Conservation (phyloP, 2,888 invertebrate species). For the Tricholauxania praeusta region DNA sequence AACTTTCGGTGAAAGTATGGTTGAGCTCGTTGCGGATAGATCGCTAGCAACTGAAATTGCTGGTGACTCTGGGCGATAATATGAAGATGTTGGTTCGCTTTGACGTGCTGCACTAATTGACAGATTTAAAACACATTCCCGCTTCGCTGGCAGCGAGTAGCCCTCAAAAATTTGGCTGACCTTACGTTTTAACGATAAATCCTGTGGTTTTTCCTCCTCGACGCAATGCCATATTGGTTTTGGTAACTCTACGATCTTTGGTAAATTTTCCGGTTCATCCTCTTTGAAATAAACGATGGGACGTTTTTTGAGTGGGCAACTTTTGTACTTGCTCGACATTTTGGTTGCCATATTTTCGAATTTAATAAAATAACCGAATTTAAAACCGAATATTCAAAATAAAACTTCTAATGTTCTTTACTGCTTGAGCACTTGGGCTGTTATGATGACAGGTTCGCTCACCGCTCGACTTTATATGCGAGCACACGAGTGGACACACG, state of each 20-base stretch:
- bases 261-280: conserved; percentile 69
- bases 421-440: conserved; percentile 61
- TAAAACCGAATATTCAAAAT: conserved; percentile 18
- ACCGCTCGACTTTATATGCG: conserved; percentile 58
- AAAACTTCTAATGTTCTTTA: conserved; percentile 50
- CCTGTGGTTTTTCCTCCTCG: conserved; percentile 60
- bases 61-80: conserved; percentile 40
- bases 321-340: conserved; percentile 73
- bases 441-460: conserved; percentile 63
- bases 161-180: conserved; percentile 51
- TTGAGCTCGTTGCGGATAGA: conserved; percentile 44
- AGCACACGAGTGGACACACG: conserved; percentile 38
- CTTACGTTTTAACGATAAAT: conserved; percentile 65
- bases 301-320: conserved; percentile 92
- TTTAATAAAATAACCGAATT: conserved; percentile 21
- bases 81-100: not conserved
- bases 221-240: conserved; percentile 43
- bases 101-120: conserved; percentile 47
- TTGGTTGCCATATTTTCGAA: conserved; percentile 49
- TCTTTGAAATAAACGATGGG: conserved; percentile 80
- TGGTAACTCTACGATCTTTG: conserved; percentile 54
- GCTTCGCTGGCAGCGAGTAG: conserved; percentile 55
- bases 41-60: conserved; percentile 22
- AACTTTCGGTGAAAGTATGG: conserved; percentile 57
- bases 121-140: conserved; percentile 62